Conservation (phyloP, 2,797 vertebrate genomes). For the Orientallactaga sibirica region DNA sequence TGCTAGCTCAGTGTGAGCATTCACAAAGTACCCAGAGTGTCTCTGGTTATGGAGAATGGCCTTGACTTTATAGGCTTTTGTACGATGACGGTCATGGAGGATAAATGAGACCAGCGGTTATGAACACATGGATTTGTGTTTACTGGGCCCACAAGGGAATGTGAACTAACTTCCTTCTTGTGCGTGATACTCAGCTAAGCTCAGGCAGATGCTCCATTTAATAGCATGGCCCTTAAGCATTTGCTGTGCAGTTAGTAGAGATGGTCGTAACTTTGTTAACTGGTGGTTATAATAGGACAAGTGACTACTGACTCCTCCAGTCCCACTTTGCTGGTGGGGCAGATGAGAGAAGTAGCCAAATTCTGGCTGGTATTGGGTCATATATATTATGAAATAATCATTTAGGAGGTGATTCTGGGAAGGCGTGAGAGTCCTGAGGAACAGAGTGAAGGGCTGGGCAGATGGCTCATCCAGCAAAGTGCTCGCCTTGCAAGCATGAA, state of each 20-base stretch:
- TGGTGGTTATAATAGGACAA: too few relatives aligned
- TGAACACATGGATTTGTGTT: not conserved
- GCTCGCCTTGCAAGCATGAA: too few relatives aligned
- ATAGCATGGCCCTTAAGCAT: not conserved
- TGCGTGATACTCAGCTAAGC: not conserved
- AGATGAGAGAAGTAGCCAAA: not conserved
- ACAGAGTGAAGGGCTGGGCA: not conserved
- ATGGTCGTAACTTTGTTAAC: not conserved
- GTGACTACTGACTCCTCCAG: not conserved
- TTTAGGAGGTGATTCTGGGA: not conserved
- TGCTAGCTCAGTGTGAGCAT: not conserved
- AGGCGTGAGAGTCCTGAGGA: not conserved
- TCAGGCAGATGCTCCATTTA: not conserved
- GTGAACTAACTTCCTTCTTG: fast-evolving
- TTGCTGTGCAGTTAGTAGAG: not conserved
- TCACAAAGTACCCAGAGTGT: not conserved
- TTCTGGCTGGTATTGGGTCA: not conserved
- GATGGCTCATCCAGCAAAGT: not conserved
- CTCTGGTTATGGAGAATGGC: not conserved
- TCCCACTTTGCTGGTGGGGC: not conserved
- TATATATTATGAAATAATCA: not conserved
- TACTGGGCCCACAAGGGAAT: not conserved
- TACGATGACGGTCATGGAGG: not conserved
- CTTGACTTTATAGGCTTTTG: conserved; percentile 10
- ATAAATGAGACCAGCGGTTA: not conserved